These are phyloP conservation scores for Rhinella marina DNA, from an alignment of 2,797 vertebrate genomes.

Conservation along the genomic window DNA sequence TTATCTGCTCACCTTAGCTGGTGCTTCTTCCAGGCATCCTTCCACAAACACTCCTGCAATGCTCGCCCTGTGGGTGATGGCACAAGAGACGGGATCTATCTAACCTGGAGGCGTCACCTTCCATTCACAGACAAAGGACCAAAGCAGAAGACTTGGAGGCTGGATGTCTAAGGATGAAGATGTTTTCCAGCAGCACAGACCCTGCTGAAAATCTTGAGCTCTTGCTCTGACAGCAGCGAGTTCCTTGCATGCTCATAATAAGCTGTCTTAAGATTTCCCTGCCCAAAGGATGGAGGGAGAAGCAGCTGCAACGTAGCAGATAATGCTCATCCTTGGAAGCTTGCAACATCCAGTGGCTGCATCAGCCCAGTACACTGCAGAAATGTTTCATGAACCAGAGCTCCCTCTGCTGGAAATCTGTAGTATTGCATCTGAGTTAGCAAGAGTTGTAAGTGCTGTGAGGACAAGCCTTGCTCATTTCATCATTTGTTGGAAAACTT, in stretches of 20 bases:
- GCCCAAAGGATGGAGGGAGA: conserved; percentile 42
- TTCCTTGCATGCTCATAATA: neutral
- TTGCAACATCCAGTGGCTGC: conserved; percentile 42
- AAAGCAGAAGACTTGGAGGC: conserved; percentile 34
- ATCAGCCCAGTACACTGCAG: conserved; percentile 10
- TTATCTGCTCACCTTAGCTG: conserved; percentile 40
- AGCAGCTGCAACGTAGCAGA: conserved; percentile 24
- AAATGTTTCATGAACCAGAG: neutral
- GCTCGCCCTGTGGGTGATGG: conserved; percentile 54
- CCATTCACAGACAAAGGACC: conserved; percentile 59
- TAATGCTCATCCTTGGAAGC: conserved; percentile 44
- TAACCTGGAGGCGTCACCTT: conserved; percentile 49
- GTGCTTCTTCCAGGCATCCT: conserved; percentile 18
- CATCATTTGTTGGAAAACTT: neutral
- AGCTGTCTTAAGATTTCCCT: conserved; percentile 21
- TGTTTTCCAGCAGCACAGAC: neutral
- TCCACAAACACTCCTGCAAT: conserved; percentile 23
- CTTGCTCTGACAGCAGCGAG: neutral
- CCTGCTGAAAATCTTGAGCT: neutral
- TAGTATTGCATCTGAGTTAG: neutral
- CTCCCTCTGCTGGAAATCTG: conserved; percentile 28
- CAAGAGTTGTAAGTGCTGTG: neutral
- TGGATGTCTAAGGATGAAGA: neutral
- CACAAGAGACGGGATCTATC: conserved; percentile 28
- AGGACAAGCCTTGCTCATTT: neutral